Conservation (phyloP, 2,113 vertebrate species). For the Pavo muticus region DNA sequence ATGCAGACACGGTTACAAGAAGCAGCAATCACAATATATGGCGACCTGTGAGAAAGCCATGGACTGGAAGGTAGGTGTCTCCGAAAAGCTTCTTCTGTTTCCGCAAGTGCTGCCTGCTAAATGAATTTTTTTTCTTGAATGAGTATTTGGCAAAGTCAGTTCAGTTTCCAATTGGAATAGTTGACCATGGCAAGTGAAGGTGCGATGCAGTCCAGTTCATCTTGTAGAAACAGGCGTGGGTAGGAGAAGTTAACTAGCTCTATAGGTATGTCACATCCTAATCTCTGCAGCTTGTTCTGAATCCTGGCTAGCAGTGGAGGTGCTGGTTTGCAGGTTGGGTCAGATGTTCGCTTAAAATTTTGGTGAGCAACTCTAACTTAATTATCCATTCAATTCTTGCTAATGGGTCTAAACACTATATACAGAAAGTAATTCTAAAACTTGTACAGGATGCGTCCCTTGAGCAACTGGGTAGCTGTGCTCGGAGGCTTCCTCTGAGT, state of each 20-base stretch:
- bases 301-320: fast-evolving
- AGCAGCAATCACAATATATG: not conserved
- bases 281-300: not conserved
- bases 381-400: not conserved
- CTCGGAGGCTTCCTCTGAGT: not conserved
- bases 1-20: not conserved
- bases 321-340: not conserved
- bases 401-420: not conserved
- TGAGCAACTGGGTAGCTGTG: not conserved
- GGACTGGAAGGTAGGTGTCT: not conserved
- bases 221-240: no score
- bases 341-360: not conserved
- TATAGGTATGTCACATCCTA: fast-evolving
- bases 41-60: not conserved
- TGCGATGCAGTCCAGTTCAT: not conserved
- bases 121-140: not conserved
- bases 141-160: not conserved
- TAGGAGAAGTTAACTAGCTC: not conserved
- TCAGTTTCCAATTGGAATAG: not conserved
- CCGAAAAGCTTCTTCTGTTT: not conserved
- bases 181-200: not conserved
- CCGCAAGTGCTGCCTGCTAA: not conserved
- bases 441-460: not conserved
- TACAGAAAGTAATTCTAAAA: not conserved
- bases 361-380: not conserved